Evolutionary conservation across 2,113 vertebrate species (phyloP).

Genomic region (Cepphus grylle): DNA sequence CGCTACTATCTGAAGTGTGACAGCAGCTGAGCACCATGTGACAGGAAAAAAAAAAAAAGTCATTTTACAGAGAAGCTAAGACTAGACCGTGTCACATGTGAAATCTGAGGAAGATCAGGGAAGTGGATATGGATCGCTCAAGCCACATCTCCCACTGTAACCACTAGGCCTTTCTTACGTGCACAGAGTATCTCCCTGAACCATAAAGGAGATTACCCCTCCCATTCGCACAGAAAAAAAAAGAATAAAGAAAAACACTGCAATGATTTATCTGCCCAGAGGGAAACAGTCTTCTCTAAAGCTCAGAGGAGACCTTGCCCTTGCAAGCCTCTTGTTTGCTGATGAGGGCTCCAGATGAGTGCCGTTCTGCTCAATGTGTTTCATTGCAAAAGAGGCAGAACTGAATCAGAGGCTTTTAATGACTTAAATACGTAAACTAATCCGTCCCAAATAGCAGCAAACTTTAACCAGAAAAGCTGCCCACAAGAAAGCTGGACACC

Average conservation of each 20-base stretch:
- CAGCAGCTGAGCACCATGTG: slow-evolving; percentile 50
- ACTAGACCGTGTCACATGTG: background rate
- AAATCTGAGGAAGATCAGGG: slow-evolving; percentile 32
- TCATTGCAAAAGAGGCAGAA: slow-evolving; percentile 24
- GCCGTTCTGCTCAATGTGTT: background rate
- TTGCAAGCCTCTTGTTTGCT: slow-evolving; percentile 57
- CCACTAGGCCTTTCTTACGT: background rate
- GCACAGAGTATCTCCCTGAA: background rate
- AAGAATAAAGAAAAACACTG: slow-evolving; percentile 59
- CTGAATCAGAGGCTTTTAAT: slow-evolving; percentile 25
- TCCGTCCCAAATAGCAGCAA: background rate
- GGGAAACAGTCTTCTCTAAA: slow-evolving; percentile 44
- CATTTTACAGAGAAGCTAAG: background rate
- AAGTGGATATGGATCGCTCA: background rate
- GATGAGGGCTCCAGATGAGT: slow-evolving; percentile 49
- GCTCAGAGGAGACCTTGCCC: slow-evolving; percentile 61
- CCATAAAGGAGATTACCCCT: slow-evolving; percentile 9
- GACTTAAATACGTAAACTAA: background rate
- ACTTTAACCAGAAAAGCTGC: slow-evolving; percentile 1
- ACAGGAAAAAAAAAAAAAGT: background rate
- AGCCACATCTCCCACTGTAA: background rate
- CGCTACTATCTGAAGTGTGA: background rate
- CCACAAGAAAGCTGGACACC: background rate
- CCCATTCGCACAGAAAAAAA: background rate
- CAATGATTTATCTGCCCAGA: slow-evolving; percentile 63